phyloP scores from a whole-genome alignment of 2,113 vertebrate species.

The Cyanistes caeruleus region DNA sequence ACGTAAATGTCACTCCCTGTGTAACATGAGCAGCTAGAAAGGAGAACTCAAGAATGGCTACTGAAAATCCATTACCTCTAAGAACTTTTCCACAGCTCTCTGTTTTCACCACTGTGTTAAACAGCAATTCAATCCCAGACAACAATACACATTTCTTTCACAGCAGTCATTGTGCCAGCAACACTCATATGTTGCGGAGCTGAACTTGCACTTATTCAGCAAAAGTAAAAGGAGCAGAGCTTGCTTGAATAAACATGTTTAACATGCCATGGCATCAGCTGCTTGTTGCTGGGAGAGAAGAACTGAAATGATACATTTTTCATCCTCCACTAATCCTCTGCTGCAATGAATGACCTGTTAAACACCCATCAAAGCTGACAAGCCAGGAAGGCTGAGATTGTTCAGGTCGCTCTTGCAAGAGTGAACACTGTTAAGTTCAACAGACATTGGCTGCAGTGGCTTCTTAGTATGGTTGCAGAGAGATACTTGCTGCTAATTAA shows the following conservation, averaged over 20 bases:
- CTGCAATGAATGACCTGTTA: conserved; percentile 31
- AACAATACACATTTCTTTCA: not conserved
- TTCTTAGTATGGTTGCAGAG: not conserved
- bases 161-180: not conserved
- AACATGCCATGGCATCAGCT: conserved; percentile 34
- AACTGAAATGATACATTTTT: conserved; percentile 65
- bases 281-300: conserved; percentile 3
- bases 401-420: not conserved
- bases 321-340: conserved; percentile 40
- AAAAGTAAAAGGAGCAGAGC: not conserved
- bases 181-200: not conserved
- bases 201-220: conserved; percentile 28
- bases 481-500: not conserved
- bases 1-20: not conserved
- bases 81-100: conserved; percentile 4
- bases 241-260: conserved; percentile 65
- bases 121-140: not conserved
- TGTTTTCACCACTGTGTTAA: not conserved
- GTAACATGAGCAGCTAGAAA: not conserved
- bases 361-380: not conserved
- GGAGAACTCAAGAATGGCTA: not conserved
- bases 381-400: not conserved
- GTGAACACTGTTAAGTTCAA: not conserved
- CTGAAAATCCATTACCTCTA: not conserved
- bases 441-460: not conserved